phyloP scores from a whole-genome alignment of 2,113 vertebrate genomes.

The Bothrops jararaca region DNA sequence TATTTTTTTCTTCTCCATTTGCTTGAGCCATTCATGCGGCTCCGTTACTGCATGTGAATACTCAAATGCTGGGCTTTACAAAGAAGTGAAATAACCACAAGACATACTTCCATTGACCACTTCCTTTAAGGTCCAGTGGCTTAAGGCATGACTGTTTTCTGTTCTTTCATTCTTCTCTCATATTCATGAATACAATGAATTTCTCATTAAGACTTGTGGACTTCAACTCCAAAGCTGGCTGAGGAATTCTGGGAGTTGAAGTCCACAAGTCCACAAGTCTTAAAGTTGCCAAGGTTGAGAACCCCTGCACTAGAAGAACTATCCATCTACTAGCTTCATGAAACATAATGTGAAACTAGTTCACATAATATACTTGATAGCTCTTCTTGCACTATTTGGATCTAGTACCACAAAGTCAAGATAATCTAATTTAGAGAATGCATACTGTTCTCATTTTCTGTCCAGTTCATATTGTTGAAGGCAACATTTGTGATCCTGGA shows the following conservation, averaged over 20 bases:
- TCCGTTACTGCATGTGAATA: background rate
- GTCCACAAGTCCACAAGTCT: too few relatives aligned
- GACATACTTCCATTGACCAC: background rate
- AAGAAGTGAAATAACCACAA: background rate
- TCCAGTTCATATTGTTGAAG: background rate
- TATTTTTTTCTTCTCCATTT: background rate
- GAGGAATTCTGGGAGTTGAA: too few relatives aligned
- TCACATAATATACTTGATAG: background rate
- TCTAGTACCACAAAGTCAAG: background rate
- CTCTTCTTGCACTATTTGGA: background rate
- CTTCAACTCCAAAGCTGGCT: too few relatives aligned
- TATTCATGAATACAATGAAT: background rate
- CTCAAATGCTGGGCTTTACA: background rate
- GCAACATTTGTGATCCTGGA: background rate
- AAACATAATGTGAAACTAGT: too few relatives aligned
- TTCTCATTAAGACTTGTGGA: too few relatives aligned
- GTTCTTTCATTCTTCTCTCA: background rate
- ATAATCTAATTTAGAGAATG: background rate
- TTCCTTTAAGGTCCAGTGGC: background rate
- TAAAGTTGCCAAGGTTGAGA: too few relatives aligned
- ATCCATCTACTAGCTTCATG: too few relatives aligned
- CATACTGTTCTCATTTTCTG: background rate
- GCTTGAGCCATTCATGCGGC: background rate
- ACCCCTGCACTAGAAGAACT: background rate
- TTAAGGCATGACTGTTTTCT: background rate